Percentiles rank a stretch among this genome's conserved stretches.
phyloP scores from a whole-genome alignment of 2,888 invertebrate genomes.

The Acanthosepion lycidas region DNA sequence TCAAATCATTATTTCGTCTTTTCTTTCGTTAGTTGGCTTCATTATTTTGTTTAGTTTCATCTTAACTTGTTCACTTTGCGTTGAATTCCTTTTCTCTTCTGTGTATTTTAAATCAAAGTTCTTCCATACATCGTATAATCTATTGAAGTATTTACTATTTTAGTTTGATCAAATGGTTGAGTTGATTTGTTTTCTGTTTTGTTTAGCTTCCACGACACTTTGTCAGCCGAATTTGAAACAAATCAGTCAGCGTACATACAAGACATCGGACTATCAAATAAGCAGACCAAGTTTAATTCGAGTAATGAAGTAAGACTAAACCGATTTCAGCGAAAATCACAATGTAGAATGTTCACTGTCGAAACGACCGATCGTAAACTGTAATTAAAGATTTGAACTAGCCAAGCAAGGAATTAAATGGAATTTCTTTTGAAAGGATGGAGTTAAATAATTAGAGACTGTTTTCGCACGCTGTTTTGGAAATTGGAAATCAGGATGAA shows the following conservation, averaged over 20 bases:
- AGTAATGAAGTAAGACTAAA: not conserved
- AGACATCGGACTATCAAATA: not conserved
- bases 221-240: not conserved
- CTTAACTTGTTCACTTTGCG: no score
- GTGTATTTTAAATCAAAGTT: no score
- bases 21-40: no score
- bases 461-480: no score
- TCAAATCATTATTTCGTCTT: no score
- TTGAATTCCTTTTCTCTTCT: no score
- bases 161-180: not conserved
- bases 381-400: not conserved
- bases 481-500: no score
- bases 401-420: not conserved
- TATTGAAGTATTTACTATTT: not conserved
- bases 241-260: not conserved
- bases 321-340: not conserved
- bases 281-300: not conserved
- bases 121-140: no score
- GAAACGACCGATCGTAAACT: not conserved
- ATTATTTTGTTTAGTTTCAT: no score
- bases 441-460: not conserved
- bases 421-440: not conserved
- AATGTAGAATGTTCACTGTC: not conserved
- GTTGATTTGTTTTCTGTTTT: not conserved
- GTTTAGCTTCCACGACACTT: not conserved